A percentile compares a stretch with the other conserved stretches of the same genome.
phyloP scores from a whole-genome alignment of 30 jellyfish, hydroid and myxozoan genomes.

The Aurelia sp. region DNA sequence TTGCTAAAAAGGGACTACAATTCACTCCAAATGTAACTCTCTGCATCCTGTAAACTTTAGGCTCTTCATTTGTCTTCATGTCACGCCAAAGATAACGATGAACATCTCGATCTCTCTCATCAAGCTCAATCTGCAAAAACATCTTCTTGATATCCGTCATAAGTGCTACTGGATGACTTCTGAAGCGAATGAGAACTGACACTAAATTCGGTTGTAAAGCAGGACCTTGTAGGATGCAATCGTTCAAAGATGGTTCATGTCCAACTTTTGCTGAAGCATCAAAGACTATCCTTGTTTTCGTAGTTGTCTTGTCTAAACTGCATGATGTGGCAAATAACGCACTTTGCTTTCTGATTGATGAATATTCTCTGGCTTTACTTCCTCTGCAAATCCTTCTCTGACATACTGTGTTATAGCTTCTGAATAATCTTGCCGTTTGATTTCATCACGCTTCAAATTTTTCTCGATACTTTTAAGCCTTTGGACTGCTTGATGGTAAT shows the following conservation, averaged over 20 bases:
- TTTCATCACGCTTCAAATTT: not conserved
- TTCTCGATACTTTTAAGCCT: no score
- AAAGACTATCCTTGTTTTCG: no score
- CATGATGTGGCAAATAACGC: constrained; percentile 1
- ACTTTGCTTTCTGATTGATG: not conserved
- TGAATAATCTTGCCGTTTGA: not conserved
- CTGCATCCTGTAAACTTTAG: not conserved
- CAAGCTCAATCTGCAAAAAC: constrained; percentile 29
- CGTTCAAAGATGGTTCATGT: no score
- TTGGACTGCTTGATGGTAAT: no score
- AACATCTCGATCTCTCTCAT: constrained; percentile 14
- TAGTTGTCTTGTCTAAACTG: constrained; percentile 1
- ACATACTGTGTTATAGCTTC: not conserved
- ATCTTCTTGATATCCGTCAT: constrained; percentile 48
- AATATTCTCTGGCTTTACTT: not conserved
- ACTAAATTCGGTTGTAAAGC: no score
- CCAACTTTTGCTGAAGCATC: no score
- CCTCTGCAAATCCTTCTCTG: constrained; percentile 1
- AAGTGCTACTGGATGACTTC: constrained; percentile 14
- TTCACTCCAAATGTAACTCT: constrained; percentile 16
- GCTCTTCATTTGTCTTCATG: constrained; percentile 15
- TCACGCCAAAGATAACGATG: constrained; percentile 49
- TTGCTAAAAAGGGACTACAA: no score
- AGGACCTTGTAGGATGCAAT: no score
- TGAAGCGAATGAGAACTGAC: no score